Evolutionary conservation across 2,797 vertebrate species (phyloP).

Genomic region (Atherinosoma microstoma): DNA sequence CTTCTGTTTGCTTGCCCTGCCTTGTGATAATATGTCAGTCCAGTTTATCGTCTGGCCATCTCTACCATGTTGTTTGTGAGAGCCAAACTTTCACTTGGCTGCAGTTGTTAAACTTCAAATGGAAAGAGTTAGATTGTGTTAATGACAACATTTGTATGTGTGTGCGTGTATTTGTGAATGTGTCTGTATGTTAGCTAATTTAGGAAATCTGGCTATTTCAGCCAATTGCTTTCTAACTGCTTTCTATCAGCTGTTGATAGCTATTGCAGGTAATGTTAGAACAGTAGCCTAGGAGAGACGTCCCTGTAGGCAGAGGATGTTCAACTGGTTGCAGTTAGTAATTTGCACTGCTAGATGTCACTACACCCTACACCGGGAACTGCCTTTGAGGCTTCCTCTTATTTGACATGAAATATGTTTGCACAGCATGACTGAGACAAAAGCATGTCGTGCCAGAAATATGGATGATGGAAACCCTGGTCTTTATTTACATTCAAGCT

Average conservation of each 20-base stretch:
- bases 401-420: neutral
- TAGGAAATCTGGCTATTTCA: neutral
- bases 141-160: neutral
- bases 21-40: conserved; percentile 3
- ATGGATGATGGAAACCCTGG: neutral
- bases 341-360: neutral
- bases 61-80: neutral
- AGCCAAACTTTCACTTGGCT: conserved; percentile 1
- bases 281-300: neutral
- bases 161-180: neutral
- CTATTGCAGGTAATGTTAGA: neutral
- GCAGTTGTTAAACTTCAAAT: conserved; percentile 1
- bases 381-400: neutral
- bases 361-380: neutral
- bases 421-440: neutral
- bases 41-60: conserved; percentile 7
- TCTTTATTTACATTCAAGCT: too few relatives aligned
- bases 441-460: neutral
- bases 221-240: neutral
- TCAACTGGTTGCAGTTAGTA: neutral
- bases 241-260: neutral
- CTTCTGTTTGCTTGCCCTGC: conserved; percentile 16
- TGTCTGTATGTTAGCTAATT: neutral
- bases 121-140: neutral
- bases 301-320: neutral